Conservation (phyloP, 2,888 invertebrate species). For the Drosophila austrosaltans region DNA sequence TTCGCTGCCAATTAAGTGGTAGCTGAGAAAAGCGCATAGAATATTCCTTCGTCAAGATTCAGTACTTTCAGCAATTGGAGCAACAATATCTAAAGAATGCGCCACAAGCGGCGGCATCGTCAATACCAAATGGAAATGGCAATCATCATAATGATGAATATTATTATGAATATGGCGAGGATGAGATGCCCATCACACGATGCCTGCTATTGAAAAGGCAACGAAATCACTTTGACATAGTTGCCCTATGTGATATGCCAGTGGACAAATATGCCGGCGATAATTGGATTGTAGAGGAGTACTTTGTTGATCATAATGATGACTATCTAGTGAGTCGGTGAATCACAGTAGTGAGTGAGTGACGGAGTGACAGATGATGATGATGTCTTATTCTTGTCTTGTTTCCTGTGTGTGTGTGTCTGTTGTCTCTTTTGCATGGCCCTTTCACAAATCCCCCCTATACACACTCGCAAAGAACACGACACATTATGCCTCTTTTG, state of each 20-base stretch:
- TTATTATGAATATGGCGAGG: slow-evolving; percentile 13
- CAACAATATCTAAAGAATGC: slow-evolving; percentile 58
- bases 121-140: slow-evolving; percentile 38
- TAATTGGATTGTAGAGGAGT: slow-evolving; percentile 81
- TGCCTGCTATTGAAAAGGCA: slow-evolving; percentile 65
- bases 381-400: neutral
- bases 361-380: slow-evolving; percentile 58
- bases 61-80: slow-evolving; percentile 78
- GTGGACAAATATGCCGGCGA: slow-evolving; percentile 78
- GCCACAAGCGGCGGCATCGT: slow-evolving; percentile 36
- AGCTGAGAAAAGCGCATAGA: slow-evolving; percentile 44
- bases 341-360: slow-evolving; percentile 76
- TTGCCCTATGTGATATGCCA: slow-evolving; percentile 75
- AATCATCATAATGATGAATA: neutral
- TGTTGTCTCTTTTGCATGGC: slow-evolving; percentile 23
- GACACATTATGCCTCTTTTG: slow-evolving; percentile 1
- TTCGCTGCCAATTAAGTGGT: slow-evolving; percentile 64
- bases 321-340: slow-evolving; percentile 79
- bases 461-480: neutral
- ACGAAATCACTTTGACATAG: slow-evolving; percentile 78
- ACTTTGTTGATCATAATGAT: slow-evolving; percentile 76
- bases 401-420: neutral
- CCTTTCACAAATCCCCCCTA: neutral
- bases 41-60: slow-evolving; percentile 69
- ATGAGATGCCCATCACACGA: slow-evolving; percentile 45